Conservation (phyloP, 2,797 vertebrate species). For the Gadopsis marmoratus region DNA sequence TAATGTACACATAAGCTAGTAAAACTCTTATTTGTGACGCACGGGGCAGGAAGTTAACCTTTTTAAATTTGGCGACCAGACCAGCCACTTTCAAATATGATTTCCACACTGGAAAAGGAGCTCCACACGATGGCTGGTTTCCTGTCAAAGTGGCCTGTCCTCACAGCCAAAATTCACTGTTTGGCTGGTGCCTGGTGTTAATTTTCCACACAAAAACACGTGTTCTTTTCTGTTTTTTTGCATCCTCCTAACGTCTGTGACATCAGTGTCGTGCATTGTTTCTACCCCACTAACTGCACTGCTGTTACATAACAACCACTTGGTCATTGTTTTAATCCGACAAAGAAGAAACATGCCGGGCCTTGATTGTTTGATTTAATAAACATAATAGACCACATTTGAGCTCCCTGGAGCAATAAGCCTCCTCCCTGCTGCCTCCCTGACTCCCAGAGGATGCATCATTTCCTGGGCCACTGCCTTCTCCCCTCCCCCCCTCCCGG, state of each 20-base stretch:
- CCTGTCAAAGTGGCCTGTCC: not conserved
- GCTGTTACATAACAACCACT: conserved; percentile 56
- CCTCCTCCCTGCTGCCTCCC: conserved; percentile 71
- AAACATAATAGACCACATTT: conserved; percentile 73
- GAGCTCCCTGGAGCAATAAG: conserved; percentile 64
- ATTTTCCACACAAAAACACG: conserved; percentile 24
- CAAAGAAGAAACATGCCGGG: conserved; percentile 54
- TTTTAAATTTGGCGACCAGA: not conserved
- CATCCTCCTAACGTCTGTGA: not conserved
- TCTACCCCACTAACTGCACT: conserved; percentile 52
- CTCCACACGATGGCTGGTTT: not conserved
- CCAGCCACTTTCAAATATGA: not conserved
- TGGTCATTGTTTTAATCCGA: conserved; percentile 44
- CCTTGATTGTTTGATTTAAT: conserved; percentile 68
- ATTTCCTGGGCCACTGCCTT: conserved; percentile 78
- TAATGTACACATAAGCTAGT: not conserved
- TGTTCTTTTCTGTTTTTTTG: not conserved
- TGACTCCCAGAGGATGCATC: conserved; percentile 69
- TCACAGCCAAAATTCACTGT: conserved; percentile 16
- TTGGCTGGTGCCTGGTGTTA: conserved; percentile 15
- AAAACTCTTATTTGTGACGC: conserved; percentile 12
- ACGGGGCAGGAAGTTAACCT: conserved; percentile 8
- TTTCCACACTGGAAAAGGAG: conserved; percentile 30
- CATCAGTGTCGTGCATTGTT: conserved; percentile 42
- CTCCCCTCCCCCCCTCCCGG: conserved; percentile 52